A percentile compares a stretch with the other conserved stretches of the same genome.
Conservation (phyloP, 2,888 invertebrate species). For the Mythimna loreyi region DNA sequence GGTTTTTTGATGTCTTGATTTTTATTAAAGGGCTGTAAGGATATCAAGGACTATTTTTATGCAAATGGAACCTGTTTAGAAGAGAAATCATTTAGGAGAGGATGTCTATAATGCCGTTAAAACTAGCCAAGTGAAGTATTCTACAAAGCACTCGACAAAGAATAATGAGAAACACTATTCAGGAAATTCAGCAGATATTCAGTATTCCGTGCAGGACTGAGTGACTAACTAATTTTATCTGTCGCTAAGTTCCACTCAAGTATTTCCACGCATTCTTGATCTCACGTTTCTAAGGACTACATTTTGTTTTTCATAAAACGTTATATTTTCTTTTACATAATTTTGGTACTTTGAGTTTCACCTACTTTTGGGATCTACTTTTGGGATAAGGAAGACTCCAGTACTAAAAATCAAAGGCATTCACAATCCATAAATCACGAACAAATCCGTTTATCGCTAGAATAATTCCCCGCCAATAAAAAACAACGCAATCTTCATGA, state of each 20-base stretch:
- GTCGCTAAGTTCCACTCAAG: slow-evolving; percentile 2
- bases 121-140: neutral
- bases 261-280: slow-evolving; percentile 11
- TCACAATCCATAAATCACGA: slow-evolving; percentile 13
- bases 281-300: neutral
- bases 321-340: neutral
- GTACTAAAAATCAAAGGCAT: slow-evolving; percentile 21
- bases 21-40: slow-evolving; percentile 1
- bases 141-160: neutral
- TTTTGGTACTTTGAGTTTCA: neutral
- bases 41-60: neutral
- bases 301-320: neutral
- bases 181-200: slow-evolving; percentile 3
- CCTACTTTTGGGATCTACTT: neutral
- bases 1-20: neutral
- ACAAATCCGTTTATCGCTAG: slow-evolving; percentile 25
- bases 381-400: neutral
- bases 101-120: neutral
- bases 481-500: slow-evolving; percentile 48
- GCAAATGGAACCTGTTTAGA: neutral
- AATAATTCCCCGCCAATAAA: slow-evolving; percentile 38
- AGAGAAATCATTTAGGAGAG: neutral
- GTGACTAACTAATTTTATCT: slow-evolving; percentile 5
- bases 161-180: slow-evolving; percentile 16
- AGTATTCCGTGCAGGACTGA: slow-evolving; percentile 7